Percentiles rank a stretch among this genome's conserved stretches.
Evolutionary conservation across 2,888 invertebrate species (phyloP).

Genomic region (Sinotaia quadrata): DNA sequence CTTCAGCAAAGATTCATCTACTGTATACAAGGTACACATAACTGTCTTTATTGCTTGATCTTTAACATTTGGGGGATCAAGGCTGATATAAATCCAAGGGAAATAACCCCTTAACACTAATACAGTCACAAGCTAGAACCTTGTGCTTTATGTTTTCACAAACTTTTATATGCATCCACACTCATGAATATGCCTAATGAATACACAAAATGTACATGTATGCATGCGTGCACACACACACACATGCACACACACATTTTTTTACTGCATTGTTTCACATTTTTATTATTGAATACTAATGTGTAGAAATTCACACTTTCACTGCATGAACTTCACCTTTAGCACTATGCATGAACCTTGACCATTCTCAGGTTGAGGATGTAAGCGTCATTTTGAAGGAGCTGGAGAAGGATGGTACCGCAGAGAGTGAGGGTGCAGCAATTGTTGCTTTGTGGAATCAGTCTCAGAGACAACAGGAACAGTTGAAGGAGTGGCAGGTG

Average conservation of each 20-base stretch:
- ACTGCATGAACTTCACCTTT: neutral
- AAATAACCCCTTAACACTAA: too few relatives aligned
- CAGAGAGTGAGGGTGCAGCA: slow-evolving; percentile 49
- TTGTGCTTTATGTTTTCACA: too few relatives aligned
- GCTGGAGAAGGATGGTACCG: slow-evolving; percentile 53
- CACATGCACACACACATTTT: neutral
- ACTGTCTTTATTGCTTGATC: too few relatives aligned
- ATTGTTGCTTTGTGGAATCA: slow-evolving; percentile 61
- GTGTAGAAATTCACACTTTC: too few relatives aligned
- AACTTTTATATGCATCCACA: too few relatives aligned
- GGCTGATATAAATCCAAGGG: too few relatives aligned
- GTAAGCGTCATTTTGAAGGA: slow-evolving; percentile 56
- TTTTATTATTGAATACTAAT: neutral
- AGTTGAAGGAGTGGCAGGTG: slow-evolving; percentile 54
- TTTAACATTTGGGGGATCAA: too few relatives aligned
- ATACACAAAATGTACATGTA: neutral
- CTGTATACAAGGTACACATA: too few relatives aligned
- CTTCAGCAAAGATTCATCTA: too few relatives aligned
- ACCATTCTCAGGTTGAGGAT: slow-evolving; percentile 25
- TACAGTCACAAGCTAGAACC: too few relatives aligned
- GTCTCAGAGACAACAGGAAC: slow-evolving; percentile 49
- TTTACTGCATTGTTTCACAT: too few relatives aligned
- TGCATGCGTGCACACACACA: neutral
- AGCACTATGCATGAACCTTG: neutral
- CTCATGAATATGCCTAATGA: too few relatives aligned